A percentile compares a stretch with the other conserved stretches of the same genome.
These are phyloP conservation scores for Clavelina lepadiformis DNA, from an alignment of 23 tunicate genomes.

Conservation along the genomic window DNA sequence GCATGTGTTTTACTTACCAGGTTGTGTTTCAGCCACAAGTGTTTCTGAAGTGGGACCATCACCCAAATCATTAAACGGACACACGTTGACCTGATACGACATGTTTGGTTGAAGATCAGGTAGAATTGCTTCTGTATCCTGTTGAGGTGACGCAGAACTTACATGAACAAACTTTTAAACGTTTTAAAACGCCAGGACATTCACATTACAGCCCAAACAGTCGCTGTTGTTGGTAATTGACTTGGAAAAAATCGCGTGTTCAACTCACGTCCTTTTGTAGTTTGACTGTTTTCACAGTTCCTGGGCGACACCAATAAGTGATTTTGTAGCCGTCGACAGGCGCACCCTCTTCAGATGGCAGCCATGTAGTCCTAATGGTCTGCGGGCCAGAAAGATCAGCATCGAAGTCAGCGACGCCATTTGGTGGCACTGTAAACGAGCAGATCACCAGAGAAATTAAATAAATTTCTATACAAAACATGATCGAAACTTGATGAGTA, in stretches of 20 bases:
- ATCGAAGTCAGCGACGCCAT: slow-evolving; percentile 60
- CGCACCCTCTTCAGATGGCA: slow-evolving; percentile 49
- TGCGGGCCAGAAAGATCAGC: slow-evolving; percentile 73
- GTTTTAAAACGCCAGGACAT: too few relatives aligned
- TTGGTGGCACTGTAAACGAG: slow-evolving; percentile 53
- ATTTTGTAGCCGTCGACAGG: slow-evolving; percentile 72
- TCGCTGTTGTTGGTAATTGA: too few relatives aligned
- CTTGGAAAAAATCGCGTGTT: too few relatives aligned
- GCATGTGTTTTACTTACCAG: slow-evolving; percentile 38
- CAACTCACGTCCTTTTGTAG: slow-evolving; percentile 58
- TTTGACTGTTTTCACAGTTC: slow-evolving; percentile 56
- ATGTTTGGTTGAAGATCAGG: slow-evolving; percentile 70
- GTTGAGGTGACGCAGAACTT: too few relatives aligned
- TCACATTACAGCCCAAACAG: too few relatives aligned
- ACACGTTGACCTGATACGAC: slow-evolving; percentile 66
- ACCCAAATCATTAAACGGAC: slow-evolving; percentile 71
- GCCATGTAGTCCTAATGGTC: slow-evolving; percentile 51
- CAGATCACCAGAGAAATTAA: not conserved
- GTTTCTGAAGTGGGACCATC: slow-evolving; percentile 84
- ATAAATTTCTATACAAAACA: not conserved
- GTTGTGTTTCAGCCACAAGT: slow-evolving; percentile 65
- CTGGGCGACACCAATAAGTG: slow-evolving; percentile 87
- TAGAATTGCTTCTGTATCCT: slow-evolving; percentile 25
- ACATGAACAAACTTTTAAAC: not conserved
- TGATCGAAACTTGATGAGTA: not conserved